Evolutionary conservation across 2,113 vertebrate species (phyloP).

Genomic region (Oncorhynchus nerka): DNA sequence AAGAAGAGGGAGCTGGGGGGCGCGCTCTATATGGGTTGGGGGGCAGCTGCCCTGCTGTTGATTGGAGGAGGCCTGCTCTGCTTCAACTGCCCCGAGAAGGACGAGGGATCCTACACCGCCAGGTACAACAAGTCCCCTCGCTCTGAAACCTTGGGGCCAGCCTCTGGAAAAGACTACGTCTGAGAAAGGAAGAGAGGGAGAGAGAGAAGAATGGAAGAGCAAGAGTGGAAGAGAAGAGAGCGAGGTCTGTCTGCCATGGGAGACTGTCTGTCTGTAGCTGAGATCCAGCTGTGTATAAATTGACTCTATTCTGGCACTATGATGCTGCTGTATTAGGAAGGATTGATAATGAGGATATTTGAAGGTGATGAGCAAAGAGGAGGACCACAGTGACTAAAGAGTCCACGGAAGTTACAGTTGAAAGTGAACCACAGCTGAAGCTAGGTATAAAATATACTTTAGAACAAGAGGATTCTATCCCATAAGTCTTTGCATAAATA

Average conservation of each 20-base stretch:
- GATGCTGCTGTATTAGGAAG: background rate
- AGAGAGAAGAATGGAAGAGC: conserved; percentile 11
- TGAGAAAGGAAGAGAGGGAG: conserved; percentile 33
- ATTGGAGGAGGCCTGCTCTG: conserved; percentile 75
- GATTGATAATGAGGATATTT: conserved; percentile 17
- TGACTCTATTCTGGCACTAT: conserved; percentile 19
- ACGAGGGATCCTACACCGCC: conserved; percentile 37
- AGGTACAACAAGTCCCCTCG: conserved; percentile 57
- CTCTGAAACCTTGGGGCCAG: conserved; percentile 56
- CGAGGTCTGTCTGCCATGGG: background rate
- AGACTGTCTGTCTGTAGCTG: background rate
- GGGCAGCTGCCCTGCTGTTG: conserved; percentile 66
- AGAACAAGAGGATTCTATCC: too few relatives aligned
- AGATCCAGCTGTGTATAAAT: conserved; percentile 16
- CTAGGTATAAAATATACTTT: too few relatives aligned
- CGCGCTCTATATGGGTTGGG: conserved; percentile 75
- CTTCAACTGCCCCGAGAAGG: conserved; percentile 63
- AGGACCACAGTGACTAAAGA: background rate
- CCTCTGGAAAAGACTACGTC: conserved; percentile 61
- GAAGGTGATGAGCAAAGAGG: background rate
- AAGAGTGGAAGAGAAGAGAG: too few relatives aligned
- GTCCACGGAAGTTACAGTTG: background rate
- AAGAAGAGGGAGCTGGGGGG: conserved; percentile 76
- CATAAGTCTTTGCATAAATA: too few relatives aligned
- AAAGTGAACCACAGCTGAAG: conserved; percentile 35